A percentile compares a stretch with the other conserved stretches of the same genome.
These are phyloP conservation scores for Calephelis virginiensis DNA, from an alignment of 1,140 invertebrate species.

Conservation along the genomic window DNA sequence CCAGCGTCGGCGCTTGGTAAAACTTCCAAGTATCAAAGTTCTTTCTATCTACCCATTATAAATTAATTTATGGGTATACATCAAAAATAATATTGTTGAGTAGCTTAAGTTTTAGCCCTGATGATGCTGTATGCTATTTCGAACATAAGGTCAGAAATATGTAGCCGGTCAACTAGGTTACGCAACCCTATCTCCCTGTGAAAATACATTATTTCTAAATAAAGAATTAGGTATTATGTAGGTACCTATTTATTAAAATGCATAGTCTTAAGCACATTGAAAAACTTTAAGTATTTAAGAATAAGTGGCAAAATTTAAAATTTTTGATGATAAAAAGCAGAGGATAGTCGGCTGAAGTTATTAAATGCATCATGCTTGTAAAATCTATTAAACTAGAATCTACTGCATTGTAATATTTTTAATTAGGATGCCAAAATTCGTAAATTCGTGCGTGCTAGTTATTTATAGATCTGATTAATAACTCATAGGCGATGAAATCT, in stretches of 20 bases:
- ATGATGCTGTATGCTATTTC: slow-evolving; percentile 49
- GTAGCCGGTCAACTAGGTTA: slow-evolving; percentile 46
- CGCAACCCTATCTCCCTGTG: slow-evolving; percentile 44
- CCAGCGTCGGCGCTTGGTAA: no score
- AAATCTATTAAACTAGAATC: not conserved
- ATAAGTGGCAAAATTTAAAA: no score
- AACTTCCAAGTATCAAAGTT: no score
- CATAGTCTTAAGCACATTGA: no score
- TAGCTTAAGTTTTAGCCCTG: no score
- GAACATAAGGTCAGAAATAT: slow-evolving; percentile 53
- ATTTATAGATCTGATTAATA: not conserved
- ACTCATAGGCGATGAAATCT: not conserved
- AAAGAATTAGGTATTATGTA: not conserved
- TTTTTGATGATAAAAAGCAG: no score
- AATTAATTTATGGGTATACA: no score
- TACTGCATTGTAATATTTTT: not conserved
- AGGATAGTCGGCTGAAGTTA: not conserved
- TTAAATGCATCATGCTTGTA: not conserved
- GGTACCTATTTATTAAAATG: no score
- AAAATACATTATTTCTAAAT: slow-evolving; percentile 3
- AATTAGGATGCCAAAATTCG: not conserved
- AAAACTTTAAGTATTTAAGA: no score
- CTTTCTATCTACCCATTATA: no score
- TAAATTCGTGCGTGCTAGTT: not conserved
- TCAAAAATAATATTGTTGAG: no score